Evolutionary conservation across 2,797 vertebrate genomes (phyloP).

Genomic region (Centroberyx gerrardi): DNA sequence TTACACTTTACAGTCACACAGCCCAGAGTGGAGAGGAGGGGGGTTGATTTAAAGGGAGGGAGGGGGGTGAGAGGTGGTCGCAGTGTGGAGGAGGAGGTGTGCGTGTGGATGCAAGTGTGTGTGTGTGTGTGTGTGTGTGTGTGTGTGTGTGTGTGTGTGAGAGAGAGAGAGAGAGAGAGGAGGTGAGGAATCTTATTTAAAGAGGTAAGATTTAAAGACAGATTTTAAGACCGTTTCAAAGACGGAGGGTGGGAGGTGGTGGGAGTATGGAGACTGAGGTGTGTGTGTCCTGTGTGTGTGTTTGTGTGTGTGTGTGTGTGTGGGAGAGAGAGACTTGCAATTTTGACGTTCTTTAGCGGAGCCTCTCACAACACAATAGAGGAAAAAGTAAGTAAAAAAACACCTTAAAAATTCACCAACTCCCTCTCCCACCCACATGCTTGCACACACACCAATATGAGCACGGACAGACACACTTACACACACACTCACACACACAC

Average conservation of each 20-base stretch:
- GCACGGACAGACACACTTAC: neutral
- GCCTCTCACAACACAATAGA: neutral
- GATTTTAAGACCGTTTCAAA: too few species aligned
- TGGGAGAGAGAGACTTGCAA: too few species aligned
- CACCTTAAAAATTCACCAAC: too few species aligned
- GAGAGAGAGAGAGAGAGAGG: neutral
- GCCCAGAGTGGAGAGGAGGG: conserved; percentile 26
- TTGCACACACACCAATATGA: neutral
- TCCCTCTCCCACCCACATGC: neutral
- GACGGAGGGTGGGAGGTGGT: neutral
- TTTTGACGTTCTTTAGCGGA: too few species aligned
- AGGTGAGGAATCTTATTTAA: neutral
- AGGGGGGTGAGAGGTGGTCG: conserved; percentile 44
- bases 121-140: neutral
- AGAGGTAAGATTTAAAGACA: too few species aligned
- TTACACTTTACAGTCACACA: conserved; percentile 73
- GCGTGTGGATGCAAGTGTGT: too few species aligned
- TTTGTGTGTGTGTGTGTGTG: too few species aligned
- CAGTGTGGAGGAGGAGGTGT: conserved; percentile 5
- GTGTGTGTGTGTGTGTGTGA: neutral
- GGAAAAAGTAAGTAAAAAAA: too few species aligned
- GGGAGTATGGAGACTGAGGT: neutral
- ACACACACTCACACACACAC: neutral
- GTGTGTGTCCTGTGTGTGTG: neutral
- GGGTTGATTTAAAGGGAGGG: conserved; percentile 35